Evolutionary conservation across 2,113 vertebrate genomes (phyloP), one percentile per base, ranked within the genome.

Genomic region (Otocyon megalotis): DNA sequence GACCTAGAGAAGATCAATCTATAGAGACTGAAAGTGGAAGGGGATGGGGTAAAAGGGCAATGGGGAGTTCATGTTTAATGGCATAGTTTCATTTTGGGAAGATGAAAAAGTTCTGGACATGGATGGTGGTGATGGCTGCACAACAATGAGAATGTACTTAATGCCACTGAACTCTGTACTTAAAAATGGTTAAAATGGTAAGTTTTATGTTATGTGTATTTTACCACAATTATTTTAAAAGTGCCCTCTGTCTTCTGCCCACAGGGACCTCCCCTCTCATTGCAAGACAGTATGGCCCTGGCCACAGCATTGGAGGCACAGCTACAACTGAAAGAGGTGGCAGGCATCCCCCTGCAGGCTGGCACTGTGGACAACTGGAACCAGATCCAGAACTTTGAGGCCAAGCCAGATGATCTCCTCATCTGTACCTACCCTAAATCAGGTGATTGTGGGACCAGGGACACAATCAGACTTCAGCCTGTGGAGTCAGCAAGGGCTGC

Each of bases 351-450:
- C 32, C 97, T 99, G 97, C 71, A 13, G 13, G 89, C 90, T 43
- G 30, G 88, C 35, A 98, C 98, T 30, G 98, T 97, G 5, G 96
- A 99, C 56, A 99, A 99, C 97, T 99, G 99, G 99, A 98, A 97
- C 37, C 97, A 98, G 15, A 80, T 99, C 7, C 98, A 99, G 95
- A 98, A 96, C 37, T 99, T 99, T 56, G 80, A 99, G 94, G 99
- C 99, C 14, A 98, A 98, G 94, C 97, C 99, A 3, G 99, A 99
- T 56, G 99, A 99, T 60, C 98, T 99, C 58, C 94, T 99, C 37
- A 98, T 99, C 74, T 99, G 98, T 32, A 99, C 99, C 30, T 99
- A 99, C 86, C 98, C 99, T 32, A 99, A 99, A 98, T 98, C 99
- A 98, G 99, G 99, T 99, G 67, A 54, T 22, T 30, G 4, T 30